Conservation (phyloP, 2,113 vertebrate genomes). For the Turnix velox region DNA sequence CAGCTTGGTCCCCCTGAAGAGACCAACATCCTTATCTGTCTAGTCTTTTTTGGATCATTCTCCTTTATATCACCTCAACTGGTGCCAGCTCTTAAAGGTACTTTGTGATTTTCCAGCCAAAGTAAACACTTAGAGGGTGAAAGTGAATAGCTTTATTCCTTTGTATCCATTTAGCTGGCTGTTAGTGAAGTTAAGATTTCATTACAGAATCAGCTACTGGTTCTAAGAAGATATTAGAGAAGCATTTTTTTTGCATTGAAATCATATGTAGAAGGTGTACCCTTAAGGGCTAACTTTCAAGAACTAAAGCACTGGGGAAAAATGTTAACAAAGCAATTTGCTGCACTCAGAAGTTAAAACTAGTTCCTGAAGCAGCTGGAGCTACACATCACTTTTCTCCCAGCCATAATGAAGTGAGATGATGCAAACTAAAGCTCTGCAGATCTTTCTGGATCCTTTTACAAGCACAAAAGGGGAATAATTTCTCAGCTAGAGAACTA, state of each 20-base stretch:
- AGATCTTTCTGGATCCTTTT: neutral
- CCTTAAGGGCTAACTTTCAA: neutral
- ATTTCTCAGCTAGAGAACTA: neutral
- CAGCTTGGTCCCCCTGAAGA: neutral
- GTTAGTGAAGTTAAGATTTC: neutral
- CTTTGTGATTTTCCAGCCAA: neutral
- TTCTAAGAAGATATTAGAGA: neutral
- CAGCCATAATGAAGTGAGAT: neutral
- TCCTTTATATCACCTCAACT: neutral
- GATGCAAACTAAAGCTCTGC: neutral
- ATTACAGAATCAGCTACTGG: neutral
- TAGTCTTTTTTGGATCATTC: neutral
- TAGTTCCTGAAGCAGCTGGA: neutral
- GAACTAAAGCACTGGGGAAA: neutral
- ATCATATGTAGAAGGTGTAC: neutral
- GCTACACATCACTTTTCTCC: neutral
- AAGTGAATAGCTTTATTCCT: neutral
- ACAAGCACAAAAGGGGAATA: neutral
- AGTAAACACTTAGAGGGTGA: neutral
- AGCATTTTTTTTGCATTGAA: neutral
- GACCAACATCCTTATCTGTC: neutral
- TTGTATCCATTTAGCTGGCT: neutral
- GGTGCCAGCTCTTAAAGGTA: neutral
- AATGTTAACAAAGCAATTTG: neutral
- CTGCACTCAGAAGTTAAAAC: neutral